phyloP scores from a whole-genome alignment of 2,113 vertebrate species.

The Odobenus rosmarus region DNA sequence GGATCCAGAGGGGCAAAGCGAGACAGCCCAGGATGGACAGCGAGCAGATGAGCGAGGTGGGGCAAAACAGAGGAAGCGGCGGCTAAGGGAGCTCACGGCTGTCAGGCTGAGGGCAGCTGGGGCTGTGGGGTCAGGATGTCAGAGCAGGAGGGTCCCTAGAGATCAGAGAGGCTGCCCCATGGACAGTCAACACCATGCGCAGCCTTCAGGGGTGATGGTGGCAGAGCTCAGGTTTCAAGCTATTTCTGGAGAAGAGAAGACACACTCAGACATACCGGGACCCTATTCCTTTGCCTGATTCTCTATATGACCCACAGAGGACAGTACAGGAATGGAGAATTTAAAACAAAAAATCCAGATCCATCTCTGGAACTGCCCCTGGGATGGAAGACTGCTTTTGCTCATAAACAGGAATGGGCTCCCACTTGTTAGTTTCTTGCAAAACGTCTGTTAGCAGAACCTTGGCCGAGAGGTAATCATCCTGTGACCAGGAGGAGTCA shows the following conservation, averaged over 20 bases:
- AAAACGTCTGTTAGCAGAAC: background rate
- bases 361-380: background rate
- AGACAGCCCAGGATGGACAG: background rate
- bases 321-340: background rate
- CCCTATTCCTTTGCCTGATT: background rate
- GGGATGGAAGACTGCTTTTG: background rate
- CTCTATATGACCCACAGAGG: background rate
- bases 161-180: background rate
- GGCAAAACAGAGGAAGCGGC: background rate
- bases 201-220: background rate
- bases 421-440: background rate
- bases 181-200: fast-evolving
- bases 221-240: background rate
- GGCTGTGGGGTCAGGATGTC: background rate
- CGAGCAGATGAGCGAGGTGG: fast-evolving
- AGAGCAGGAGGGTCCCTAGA: background rate
- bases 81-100: background rate
- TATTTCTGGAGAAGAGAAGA: background rate
- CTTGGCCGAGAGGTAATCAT: background rate
- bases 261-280: background rate
- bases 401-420: background rate
- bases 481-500: background rate
- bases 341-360: background rate
- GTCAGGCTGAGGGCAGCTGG: background rate
- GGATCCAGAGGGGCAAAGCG: background rate